Conservation (phyloP, 2,113 vertebrate genomes). For the Anser cygnoides region DNA sequence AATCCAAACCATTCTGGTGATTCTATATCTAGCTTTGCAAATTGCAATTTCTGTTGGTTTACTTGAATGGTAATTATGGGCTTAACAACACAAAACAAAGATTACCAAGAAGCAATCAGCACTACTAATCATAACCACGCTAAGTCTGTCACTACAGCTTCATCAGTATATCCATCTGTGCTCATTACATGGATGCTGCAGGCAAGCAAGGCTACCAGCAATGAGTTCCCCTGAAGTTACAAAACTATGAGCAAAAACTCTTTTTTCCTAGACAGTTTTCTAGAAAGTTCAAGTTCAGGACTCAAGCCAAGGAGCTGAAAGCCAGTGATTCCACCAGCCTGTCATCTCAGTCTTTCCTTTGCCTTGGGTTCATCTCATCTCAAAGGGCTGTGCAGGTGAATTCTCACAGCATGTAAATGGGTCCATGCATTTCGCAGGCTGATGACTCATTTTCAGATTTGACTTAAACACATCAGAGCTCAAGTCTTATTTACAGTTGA, state of each 20-base stretch:
- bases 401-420: neutral
- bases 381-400: neutral
- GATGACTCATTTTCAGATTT: slow-evolving; percentile 12
- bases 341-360: neutral
- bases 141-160: neutral
- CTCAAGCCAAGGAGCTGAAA: neutral
- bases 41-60: neutral
- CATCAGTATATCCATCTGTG: neutral
- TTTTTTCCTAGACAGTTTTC: neutral
- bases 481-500: neutral
- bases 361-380: neutral
- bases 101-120: neutral
- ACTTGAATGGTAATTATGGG: neutral
- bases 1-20: too few species aligned
- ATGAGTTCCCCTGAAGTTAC: neutral
- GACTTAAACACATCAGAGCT: neutral
- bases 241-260: neutral
- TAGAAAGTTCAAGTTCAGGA: neutral
- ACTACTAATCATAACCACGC: neutral
- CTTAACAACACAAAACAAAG: neutral
- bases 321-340: neutral
- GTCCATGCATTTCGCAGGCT: neutral
- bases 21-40: neutral
- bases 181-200: neutral
- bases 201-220: neutral